Percentiles rank a stretch among this genome's conserved stretches.
These are phyloP conservation scores for Augochlora pura DNA, from an alignment of 1,140 invertebrate genomes.

Conservation along the genomic window DNA sequence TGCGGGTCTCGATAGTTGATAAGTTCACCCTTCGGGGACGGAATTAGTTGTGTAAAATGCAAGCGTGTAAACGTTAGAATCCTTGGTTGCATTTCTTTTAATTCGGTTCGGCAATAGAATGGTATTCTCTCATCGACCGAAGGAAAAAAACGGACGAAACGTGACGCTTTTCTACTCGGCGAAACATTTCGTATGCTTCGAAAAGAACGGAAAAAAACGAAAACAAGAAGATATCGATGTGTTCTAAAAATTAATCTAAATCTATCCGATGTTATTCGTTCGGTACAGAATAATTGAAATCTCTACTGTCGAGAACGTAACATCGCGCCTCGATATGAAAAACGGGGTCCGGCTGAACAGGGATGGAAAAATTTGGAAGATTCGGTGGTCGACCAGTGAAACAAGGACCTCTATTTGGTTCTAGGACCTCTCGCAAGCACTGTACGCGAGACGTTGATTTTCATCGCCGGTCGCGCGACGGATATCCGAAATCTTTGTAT, in stretches of 20 bases:
- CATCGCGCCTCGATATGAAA: too few species aligned
- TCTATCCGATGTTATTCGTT: too few species aligned
- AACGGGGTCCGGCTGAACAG: too few species aligned
- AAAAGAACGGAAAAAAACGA: too few species aligned
- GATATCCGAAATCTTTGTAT: not conserved
- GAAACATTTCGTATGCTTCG: too few species aligned
- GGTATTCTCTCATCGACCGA: not conserved
- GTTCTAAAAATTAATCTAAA: too few species aligned
- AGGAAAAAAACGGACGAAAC: too few species aligned
- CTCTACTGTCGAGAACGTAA: too few species aligned
- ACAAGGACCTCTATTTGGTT: conserved; percentile 2
- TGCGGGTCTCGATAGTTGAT: not conserved
- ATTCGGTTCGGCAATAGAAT: conserved; percentile 5
- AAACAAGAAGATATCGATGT: too few species aligned
- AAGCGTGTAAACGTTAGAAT: conserved; percentile 34
- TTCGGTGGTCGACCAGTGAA: conserved; percentile 1
- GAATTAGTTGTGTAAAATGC: conserved; percentile 35
- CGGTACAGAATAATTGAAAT: too few species aligned
- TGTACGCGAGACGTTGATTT: not conserved
- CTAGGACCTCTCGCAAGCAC: not conserved
- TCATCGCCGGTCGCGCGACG: not conserved
- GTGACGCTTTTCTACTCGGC: too few species aligned
- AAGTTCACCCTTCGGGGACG: conserved; percentile 36
- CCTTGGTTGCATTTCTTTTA: conserved; percentile 13
- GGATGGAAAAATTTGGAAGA: not conserved